phyloP scores from a whole-genome alignment of 2,888 invertebrate species.

The Drosophila multiciliata region DNA sequence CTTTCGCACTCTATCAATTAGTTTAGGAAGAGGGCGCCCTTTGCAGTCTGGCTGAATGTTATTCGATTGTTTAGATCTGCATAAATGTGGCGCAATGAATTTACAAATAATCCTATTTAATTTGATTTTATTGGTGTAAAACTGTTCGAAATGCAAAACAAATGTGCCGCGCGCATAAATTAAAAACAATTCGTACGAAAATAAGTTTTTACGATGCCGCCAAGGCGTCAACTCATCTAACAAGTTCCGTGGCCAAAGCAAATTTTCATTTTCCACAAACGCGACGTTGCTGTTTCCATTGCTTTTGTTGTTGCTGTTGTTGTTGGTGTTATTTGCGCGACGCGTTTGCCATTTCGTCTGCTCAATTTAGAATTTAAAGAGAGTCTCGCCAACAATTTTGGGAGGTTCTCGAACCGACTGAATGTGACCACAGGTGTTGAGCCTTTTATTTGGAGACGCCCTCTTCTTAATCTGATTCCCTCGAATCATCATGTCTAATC shows the following conservation, averaged over 20 bases:
- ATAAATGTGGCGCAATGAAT: conserved; percentile 58
- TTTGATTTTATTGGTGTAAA: conserved; percentile 72
- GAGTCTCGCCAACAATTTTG: conserved; percentile 12
- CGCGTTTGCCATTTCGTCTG: conserved; percentile 59
- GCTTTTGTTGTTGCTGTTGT: conserved; percentile 11
- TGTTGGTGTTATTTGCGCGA: conserved; percentile 62
- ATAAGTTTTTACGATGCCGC: conserved; percentile 74
- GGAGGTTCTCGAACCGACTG: background rate
- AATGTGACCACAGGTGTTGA: conserved; percentile 25
- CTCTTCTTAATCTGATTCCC: background rate
- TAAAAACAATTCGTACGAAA: conserved; percentile 65
- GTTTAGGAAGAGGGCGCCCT: conserved; percentile 7
- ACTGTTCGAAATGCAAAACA: conserved; percentile 62
- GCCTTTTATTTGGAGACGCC: background rate
- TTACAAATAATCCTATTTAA: conserved; percentile 62
- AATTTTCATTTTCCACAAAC: conserved; percentile 39
- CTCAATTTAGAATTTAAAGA: conserved; percentile 29
- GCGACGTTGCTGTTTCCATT: conserved; percentile 7
- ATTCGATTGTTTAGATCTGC: conserved; percentile 18
- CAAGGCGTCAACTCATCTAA: conserved; percentile 50
- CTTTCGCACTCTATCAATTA: conserved; percentile 6
- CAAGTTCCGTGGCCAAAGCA: conserved; percentile 26
- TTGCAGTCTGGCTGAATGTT: conserved; percentile 40
- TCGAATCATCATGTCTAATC: background rate
- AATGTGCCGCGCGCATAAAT: conserved; percentile 77